Conservation (phyloP, 2,888 invertebrate genomes). For the Apantesis nais region DNA sequence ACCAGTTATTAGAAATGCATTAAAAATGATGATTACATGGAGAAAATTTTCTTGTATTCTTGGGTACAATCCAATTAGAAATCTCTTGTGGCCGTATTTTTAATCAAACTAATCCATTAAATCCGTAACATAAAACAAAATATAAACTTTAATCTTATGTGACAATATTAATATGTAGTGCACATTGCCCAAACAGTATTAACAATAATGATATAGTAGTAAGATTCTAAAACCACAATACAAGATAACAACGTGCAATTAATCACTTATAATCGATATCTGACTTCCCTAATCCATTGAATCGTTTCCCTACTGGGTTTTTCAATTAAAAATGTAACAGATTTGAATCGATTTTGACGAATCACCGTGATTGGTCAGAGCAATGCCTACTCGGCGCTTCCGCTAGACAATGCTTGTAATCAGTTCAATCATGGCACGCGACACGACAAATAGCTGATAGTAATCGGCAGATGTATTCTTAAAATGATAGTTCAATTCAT, state of each 20-base stretch:
- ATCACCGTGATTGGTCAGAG: constrained; percentile 67
- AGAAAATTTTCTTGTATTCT: too few species aligned
- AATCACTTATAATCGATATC: constrained; percentile 64
- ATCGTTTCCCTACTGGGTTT: constrained; percentile 51
- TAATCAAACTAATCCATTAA: not conserved
- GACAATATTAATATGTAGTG: not conserved
- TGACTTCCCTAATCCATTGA: constrained; percentile 58
- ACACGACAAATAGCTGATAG: constrained; percentile 70
- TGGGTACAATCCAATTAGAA: not conserved
- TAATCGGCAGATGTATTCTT: constrained; percentile 67
- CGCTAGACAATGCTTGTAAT: constrained; percentile 68
- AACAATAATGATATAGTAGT: not conserved
- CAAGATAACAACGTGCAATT: constrained; percentile 55
- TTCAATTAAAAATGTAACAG: constrained; percentile 74
- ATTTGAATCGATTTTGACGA: constrained; percentile 71
- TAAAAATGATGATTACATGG: too few species aligned
- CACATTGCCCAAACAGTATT: not conserved
- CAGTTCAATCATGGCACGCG: constrained; percentile 66
- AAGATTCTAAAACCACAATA: constrained; percentile 29
- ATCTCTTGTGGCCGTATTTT: not conserved
- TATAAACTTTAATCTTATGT: not conserved
- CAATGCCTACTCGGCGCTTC: constrained; percentile 47
- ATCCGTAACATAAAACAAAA: not conserved
- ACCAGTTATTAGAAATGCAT: too few species aligned
- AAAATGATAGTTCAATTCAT: constrained; percentile 35